Base-by-base conservation (phyloP, 2,888 invertebrate species). In the Ypsolopha scabrella region DNA sequence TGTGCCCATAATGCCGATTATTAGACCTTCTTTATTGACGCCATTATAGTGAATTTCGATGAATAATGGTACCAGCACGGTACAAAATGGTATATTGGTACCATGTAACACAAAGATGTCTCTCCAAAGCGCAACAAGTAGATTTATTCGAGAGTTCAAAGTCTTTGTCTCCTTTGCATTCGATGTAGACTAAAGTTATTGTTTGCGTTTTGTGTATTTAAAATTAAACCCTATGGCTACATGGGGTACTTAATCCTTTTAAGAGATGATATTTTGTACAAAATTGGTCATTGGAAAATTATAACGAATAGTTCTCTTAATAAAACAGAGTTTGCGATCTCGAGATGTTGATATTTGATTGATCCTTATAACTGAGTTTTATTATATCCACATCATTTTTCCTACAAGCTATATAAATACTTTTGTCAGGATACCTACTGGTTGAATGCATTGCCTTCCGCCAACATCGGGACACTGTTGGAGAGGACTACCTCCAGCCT, bases 231-330 rank as follows among this genome's bases (percentile, higher is more conserved):
- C 47, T 34, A 9, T 41, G 41, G n/a, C 2, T 7, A 7, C 41
- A 41, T 41, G 41, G 41, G 68, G 61, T 66, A 72, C 71, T 60
- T n/a, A n/a, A n/a, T n/a, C n/a, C 74, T 67, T 76, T 75, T 65
- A 70, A 78, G 71, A 80, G 72, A 80, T 66, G 69, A 79, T 83
- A 83, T 86, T 86, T 86, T 85, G 80, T 86, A 86, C 81, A 82
- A 86, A 85, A 86, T 82, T 76, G 67, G 73, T 72, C 46, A 36
- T 37, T 11, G 48, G 37, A 51, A 51, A 52, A 75, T 72, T 78
- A 63, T 70, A 72, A 70, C 75, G 66, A 69, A 73, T 66, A 64
- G 72, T 72, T 77, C 73, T 76, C 72, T 75, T 74, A 64, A 73
- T 71, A 41, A 14, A 44, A 75, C 73, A 68, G 61, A 67, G 70